These are phyloP conservation scores for Anser cygnoides DNA, from an alignment of 2,113 vertebrate genomes.

Conservation along the genomic window DNA sequence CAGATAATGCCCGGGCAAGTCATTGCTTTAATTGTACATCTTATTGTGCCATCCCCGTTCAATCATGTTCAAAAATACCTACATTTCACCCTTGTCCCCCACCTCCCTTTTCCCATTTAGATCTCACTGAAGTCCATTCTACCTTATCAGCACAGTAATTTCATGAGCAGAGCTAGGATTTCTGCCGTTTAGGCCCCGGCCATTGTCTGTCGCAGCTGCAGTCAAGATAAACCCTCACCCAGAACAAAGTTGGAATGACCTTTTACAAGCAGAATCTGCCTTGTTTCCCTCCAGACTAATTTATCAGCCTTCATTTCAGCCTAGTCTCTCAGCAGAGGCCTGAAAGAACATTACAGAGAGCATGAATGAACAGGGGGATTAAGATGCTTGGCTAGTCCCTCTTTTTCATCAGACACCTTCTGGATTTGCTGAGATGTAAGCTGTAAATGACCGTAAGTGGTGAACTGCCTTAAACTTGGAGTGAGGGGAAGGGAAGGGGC, in stretches of 20 bases:
- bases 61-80: conserved; percentile 68
- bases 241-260: conserved; percentile 97
- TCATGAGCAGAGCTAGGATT: conserved; percentile 92
- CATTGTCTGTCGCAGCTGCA: conserved; percentile 92
- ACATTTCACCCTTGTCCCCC: conserved; percentile 53
- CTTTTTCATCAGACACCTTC: conserved; percentile 80
- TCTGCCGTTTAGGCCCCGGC: conserved; percentile 90
- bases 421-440: conserved; percentile 60
- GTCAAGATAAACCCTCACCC: conserved; percentile 97
- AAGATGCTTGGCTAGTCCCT: conserved; percentile 83
- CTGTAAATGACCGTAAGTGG: conserved; percentile 61
- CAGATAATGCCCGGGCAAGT: conserved; percentile 41
- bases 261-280: conserved; percentile 92
- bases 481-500: neutral
- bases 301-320: conserved; percentile 82
- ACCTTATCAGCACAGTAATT: conserved; percentile 93
- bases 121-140: conserved; percentile 87
- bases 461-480: conserved; percentile 43
- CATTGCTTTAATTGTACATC: conserved; percentile 63
- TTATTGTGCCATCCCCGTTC: conserved; percentile 73
- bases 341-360: conserved; percentile 78
- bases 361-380: conserved; percentile 86
- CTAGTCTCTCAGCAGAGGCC: conserved; percentile 76
- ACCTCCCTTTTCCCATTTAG: conserved; percentile 82
- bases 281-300: conserved; percentile 88